Evolutionary conservation across 2,113 vertebrate species (phyloP), one percentile per base, ranked within the genome.

Genomic region (Podocnemis expansa): DNA sequence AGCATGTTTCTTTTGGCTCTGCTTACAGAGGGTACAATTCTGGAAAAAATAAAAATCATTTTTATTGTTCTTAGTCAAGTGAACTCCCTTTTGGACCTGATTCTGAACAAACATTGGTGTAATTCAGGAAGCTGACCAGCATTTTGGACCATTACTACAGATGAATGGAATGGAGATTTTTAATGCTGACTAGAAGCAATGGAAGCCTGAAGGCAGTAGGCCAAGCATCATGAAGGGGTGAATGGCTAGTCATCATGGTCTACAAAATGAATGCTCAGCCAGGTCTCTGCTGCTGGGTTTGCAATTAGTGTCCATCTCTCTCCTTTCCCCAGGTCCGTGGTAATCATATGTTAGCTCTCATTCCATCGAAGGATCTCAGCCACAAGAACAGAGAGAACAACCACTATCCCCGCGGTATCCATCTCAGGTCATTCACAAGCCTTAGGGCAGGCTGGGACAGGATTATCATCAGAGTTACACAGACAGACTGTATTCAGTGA

Each of bases 401-500:
- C 1, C 0, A 47, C 0, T 60, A 0, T 27, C 10, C 80, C 75
- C 34, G 78, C 51, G 10, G 2, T 80, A 27, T 41, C 89, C 63
- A 52, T 58, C 75, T n/a, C 51, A 4, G 27, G 8, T 52, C 22
- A 25, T 51, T 12, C 34, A 29, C 27, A 55, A 56, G 34, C 79
- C 27, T n/a, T 45, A 52, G 58, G 4, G 21, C 56, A 43, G 60
- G 58, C 84, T 85, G 85, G 89, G 60, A 31, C 7, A 0, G 0
- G 38, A 24, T 31, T 29, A 79, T 78, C 56, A 5, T 75, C 43
- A 10, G 56, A 7, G n/a, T 49, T 80, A 67, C 78, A 60, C 73
- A 87, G 78, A 58, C 55, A 0, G 0, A 16, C 41, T 25, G 2
- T 1, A 38, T 6, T 80, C 60, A 31, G 5, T 5, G 73, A 76